These are phyloP conservation scores for Sinocyclocheilus rhinocerous DNA, from an alignment of 2,113 vertebrate species.

Conservation along the genomic window DNA sequence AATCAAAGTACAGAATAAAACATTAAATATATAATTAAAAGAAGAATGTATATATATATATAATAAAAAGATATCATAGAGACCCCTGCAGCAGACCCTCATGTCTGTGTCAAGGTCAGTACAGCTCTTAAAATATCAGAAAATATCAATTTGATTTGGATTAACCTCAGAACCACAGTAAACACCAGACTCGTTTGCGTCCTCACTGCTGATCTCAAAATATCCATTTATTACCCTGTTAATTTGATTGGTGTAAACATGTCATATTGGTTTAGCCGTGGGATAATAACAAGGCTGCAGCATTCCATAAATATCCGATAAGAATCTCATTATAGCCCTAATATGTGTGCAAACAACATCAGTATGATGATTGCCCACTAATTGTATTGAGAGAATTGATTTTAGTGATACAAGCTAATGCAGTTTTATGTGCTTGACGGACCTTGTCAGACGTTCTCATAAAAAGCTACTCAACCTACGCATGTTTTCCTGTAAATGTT, in stretches of 20 bases:
- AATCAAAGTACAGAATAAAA: too few species aligned
- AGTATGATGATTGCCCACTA: slow-evolving; percentile 1
- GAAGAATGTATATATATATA: too few species aligned
- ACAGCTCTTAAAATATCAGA: neutral
- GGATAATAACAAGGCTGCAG: neutral
- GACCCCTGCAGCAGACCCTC: neutral
- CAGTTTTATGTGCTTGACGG: neutral
- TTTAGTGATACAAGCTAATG: neutral
- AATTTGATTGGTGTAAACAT: slow-evolving; percentile 51
- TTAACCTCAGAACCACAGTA: neutral
- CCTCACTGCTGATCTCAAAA: slow-evolving; percentile 57
- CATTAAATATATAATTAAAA: too few species aligned
- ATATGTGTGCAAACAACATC: slow-evolving; percentile 15
- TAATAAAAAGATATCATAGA: neutral
- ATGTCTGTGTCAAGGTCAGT: neutral
- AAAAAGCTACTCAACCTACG: neutral
- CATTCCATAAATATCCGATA: neutral
- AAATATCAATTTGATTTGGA: neutral
- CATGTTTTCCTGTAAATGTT: neutral
- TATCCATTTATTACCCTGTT: slow-evolving; percentile 67
- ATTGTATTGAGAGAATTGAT: neutral
- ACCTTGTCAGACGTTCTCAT: neutral
- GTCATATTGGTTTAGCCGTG: neutral
- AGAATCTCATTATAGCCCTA: slow-evolving; percentile 2
- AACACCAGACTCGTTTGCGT: neutral